A percentile compares a stretch with the other conserved stretches of the same genome.
phyloP scores from a whole-genome alignment of 1,140 invertebrate species.

The Neotoxoptera formosana region DNA sequence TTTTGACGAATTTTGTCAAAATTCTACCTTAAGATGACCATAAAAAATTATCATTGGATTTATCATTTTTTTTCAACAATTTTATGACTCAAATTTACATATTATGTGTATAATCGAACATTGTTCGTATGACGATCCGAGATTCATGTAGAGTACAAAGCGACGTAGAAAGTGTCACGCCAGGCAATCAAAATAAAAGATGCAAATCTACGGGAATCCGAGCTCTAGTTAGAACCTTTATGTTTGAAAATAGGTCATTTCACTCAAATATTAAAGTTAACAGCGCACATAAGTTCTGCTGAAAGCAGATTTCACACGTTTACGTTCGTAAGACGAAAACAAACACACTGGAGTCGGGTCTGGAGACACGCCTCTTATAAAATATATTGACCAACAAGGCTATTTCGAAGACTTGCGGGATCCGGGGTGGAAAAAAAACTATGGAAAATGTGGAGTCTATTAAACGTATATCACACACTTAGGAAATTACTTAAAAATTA shows the following conservation, averaged over 20 bases:
- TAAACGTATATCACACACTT: too few relatives aligned
- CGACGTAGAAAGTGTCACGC: not conserved
- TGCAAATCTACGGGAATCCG: not conserved
- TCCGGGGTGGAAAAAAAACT: not conserved
- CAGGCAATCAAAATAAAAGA: not conserved
- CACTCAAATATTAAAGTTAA: not conserved
- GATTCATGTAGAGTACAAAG: too few relatives aligned
- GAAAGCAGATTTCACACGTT: not conserved
- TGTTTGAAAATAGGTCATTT: not conserved
- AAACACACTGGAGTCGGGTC: not conserved
- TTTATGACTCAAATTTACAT: too few relatives aligned
- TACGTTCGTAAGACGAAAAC: not conserved
- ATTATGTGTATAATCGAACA: too few relatives aligned
- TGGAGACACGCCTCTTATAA: not conserved
- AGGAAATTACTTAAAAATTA: not conserved
- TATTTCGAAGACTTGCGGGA: not conserved
- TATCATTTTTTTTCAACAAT: too few relatives aligned
- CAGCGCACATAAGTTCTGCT: not conserved
- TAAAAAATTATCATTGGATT: too few relatives aligned
- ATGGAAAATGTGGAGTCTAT: too few relatives aligned
- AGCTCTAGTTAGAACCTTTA: not conserved
- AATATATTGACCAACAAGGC: not conserved
- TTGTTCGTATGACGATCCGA: too few relatives aligned
- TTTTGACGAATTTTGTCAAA: too few relatives aligned
- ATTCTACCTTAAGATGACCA: too few relatives aligned